A percentile compares a stretch with the other conserved stretches of the same genome.
Evolutionary conservation across 1,140 invertebrate genomes (phyloP).

Genomic region (Cydia splendana): DNA sequence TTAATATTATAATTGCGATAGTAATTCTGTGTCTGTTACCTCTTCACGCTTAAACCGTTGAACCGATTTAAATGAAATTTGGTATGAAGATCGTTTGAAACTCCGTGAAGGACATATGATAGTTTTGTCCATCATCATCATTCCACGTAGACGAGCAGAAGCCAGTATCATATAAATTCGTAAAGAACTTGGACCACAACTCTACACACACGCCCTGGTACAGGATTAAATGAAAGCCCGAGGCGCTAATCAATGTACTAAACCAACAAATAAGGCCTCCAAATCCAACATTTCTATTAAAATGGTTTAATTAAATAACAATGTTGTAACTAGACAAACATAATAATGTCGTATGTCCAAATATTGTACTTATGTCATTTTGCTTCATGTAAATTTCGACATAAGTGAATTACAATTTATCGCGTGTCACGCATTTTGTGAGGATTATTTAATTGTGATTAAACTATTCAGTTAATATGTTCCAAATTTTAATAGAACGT

Average conservation of each 20-base stretch:
- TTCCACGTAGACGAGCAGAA: too few species aligned
- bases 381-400: too few species aligned
- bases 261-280: slow-evolving; percentile 13
- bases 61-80: too few species aligned
- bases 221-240: not conserved
- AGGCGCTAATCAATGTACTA: not conserved
- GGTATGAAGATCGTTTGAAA: too few species aligned
- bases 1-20: too few species aligned
- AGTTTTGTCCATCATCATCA: too few species aligned
- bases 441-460: not conserved
- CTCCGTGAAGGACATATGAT: too few species aligned
- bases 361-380: not conserved
- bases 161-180: not conserved
- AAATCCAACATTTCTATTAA: not conserved
- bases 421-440: not conserved
- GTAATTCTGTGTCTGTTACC: too few species aligned
- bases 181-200: not conserved
- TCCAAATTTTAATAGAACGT: too few species aligned
- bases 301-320: slow-evolving; percentile 13
- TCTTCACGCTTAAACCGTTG: too few species aligned
- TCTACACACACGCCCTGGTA: not conserved
- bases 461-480: too few species aligned
- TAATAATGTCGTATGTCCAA: not conserved
- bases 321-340: not conserved
- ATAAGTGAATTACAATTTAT: not conserved